phyloP scores from a whole-genome alignment of 2,113 vertebrate species.

The Balaenoptera acutorostrata region DNA sequence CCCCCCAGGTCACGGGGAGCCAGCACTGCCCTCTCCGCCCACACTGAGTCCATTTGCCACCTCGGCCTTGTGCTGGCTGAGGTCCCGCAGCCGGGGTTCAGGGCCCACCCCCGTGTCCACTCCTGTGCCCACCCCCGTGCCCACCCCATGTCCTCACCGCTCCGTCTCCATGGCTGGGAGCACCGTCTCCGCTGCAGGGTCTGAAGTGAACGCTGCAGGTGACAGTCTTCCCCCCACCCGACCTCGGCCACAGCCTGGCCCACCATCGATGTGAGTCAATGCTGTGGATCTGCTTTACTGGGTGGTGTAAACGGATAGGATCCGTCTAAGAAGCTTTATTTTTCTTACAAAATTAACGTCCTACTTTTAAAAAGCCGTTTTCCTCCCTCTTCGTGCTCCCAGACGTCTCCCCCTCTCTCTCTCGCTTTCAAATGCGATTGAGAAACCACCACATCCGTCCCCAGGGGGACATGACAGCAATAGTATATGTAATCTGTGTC shows the following conservation, averaged over 20 bases:
- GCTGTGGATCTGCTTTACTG: too few relatives aligned
- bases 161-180: background rate
- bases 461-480: constrained; percentile 42
- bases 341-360: background rate
- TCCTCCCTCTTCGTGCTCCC: background rate
- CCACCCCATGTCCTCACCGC: background rate
- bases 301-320: accelerated
- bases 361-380: background rate
- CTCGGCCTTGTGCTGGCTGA: background rate
- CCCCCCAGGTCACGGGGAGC: background rate
- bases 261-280: background rate
- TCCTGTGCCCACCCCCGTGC: background rate
- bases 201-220: background rate
- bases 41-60: background rate
- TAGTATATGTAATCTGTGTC: constrained; percentile 62
- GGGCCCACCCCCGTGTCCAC: background rate
- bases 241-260: background rate
- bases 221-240: background rate
- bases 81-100: accelerated
- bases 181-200: background rate
- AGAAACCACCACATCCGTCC: constrained; percentile 34
- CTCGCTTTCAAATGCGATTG: constrained; percentile 18
- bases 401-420: accelerated
- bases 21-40: accelerated
- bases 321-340: background rate